Conservation (phyloP, 2,888 invertebrate genomes). For the Blera fallax region DNA sequence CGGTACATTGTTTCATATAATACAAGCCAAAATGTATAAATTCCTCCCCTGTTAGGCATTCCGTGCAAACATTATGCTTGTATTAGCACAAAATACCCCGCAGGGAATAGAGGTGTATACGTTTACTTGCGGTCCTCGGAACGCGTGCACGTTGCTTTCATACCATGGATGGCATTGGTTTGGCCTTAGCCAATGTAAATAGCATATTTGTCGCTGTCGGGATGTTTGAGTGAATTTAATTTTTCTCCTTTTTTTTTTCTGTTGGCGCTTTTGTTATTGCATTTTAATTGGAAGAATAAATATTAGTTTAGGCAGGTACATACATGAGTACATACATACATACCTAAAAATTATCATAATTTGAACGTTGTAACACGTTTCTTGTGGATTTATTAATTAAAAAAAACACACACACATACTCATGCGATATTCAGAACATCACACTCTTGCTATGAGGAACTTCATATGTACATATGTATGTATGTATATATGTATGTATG, state of each 20-base stretch:
- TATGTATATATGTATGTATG: too few species aligned
- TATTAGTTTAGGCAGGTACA: neutral
- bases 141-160: constrained; percentile 10
- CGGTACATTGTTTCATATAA: constrained; percentile 68
- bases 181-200: constrained; percentile 6
- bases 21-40: constrained; percentile 64
- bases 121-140: constrained; percentile 15
- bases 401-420: too few species aligned
- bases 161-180: constrained; percentile 7
- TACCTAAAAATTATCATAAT: neutral
- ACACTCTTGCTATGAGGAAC: too few species aligned
- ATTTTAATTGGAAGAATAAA: constrained; percentile 34
- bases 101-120: constrained; percentile 23
- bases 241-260: neutral
- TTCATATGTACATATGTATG: too few species aligned
- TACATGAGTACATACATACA: neutral
- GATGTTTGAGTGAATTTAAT: neutral
- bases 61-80: constrained; percentile 58
- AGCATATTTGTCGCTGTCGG: neutral
- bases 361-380: neutral
- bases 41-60: constrained; percentile 58
- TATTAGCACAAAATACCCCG: constrained; percentile 69
- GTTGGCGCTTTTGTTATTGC: constrained; percentile 18
- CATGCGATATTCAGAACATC: too few species aligned
- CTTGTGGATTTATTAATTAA: neutral